phyloP scores from a whole-genome alignment of 2,888 invertebrate species.

The Cerastoderma edule region DNA sequence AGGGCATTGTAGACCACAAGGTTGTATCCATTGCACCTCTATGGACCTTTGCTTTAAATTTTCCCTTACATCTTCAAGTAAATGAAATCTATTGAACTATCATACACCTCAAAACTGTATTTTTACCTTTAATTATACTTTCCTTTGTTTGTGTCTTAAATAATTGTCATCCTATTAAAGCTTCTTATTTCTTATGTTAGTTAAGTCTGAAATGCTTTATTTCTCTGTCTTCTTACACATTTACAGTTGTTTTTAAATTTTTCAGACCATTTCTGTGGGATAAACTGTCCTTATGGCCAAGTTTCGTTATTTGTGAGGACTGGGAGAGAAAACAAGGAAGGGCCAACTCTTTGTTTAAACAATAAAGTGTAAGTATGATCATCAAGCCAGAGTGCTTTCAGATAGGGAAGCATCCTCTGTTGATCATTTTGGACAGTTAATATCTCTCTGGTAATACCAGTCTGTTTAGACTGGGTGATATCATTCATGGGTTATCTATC shows the following conservation, averaged over 20 bases:
- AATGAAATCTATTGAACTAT: background rate
- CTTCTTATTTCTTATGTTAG: too few relatives aligned
- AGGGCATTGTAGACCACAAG: too few relatives aligned
- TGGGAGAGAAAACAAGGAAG: constrained; percentile 85
- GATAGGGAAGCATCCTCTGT: background rate
- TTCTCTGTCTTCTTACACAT: background rate
- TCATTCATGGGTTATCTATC: background rate
- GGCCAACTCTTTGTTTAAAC: constrained; percentile 85
- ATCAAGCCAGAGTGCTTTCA: background rate
- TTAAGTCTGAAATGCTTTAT: background rate
- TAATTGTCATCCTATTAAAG: too few relatives aligned
- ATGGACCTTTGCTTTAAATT: too few relatives aligned
- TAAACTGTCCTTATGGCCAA: constrained; percentile 83
- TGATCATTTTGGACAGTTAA: background rate
- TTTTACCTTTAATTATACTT: background rate
- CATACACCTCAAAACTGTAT: background rate
- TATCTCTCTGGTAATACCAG: background rate
- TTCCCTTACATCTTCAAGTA: too few relatives aligned
- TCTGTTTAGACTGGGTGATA: background rate
- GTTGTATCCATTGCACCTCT: too few relatives aligned
- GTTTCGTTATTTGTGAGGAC: constrained; percentile 85
- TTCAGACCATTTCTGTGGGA: constrained; percentile 84
- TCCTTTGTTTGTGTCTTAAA: background rate
- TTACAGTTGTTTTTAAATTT: background rate
- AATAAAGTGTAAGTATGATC: constrained; percentile 84